Evolutionary conservation across 1,140 invertebrate genomes (phyloP).

Genomic region (Cydia amplana): DNA sequence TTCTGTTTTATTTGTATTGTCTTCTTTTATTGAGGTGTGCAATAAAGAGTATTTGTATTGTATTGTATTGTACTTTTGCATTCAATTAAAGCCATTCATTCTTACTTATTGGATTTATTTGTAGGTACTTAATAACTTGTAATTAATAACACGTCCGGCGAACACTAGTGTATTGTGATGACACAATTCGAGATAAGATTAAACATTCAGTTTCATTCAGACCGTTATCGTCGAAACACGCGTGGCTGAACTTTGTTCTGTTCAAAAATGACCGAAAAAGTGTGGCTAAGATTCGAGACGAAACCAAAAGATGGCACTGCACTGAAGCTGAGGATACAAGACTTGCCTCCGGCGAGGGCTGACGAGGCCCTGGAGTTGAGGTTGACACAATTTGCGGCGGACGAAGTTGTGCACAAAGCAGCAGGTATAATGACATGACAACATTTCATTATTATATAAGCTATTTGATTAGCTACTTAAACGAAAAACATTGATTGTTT

Average conservation of each 20-base stretch:
- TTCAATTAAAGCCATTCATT: too few species aligned
- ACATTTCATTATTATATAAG: neutral
- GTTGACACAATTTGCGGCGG: neutral
- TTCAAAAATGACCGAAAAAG: neutral
- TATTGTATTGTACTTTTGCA: too few species aligned
- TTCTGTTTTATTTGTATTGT: too few species aligned
- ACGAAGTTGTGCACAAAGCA: neutral
- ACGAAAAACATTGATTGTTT: too few species aligned
- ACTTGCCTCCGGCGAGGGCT: neutral
- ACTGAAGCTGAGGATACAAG: neutral
- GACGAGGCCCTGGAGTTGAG: neutral
- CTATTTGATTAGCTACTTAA: neutral
- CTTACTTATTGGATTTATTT: too few species aligned
- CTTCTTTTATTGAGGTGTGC: too few species aligned
- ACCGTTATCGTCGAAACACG: conserved; percentile 3
- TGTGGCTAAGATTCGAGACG: conserved; percentile 5
- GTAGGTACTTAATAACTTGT: too few species aligned
- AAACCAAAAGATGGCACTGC: neutral
- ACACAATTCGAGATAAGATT: neutral
- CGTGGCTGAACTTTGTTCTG: neutral
- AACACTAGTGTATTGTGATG: neutral
- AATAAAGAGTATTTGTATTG: too few species aligned
- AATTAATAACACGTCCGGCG: too few species aligned
- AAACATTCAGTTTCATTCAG: neutral
- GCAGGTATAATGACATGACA: neutral